Evolutionary conservation across 2,888 invertebrate species (phyloP).

Genomic region (Eilema caniola): DNA sequence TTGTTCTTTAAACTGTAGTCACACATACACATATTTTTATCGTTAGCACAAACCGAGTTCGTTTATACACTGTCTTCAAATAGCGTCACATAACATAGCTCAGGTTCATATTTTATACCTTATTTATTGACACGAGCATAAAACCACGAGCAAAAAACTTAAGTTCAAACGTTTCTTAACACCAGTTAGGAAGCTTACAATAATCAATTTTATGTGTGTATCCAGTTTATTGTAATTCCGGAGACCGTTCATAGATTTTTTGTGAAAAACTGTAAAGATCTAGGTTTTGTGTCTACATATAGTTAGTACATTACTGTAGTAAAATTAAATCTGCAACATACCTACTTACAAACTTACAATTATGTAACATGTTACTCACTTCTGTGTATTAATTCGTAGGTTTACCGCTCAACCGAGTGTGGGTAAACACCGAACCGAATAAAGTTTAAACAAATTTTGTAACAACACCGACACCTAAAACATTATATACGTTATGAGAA

Average conservation of each 20-base stretch:
- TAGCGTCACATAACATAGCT: background rate
- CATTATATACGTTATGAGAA: constrained; percentile 58
- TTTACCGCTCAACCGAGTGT: constrained; percentile 25
- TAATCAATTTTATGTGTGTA: background rate
- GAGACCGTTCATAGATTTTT: background rate
- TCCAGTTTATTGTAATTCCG: background rate
- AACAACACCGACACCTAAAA: constrained; percentile 42
- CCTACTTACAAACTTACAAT: background rate
- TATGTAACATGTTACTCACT: background rate
- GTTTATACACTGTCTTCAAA: background rate
- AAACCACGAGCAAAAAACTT: background rate
- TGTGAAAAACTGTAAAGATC: background rate
- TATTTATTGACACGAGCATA: background rate
- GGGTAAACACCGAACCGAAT: constrained; percentile 37
- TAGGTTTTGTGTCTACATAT: background rate
- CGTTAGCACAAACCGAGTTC: too few relatives aligned
- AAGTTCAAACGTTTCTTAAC: too few relatives aligned
- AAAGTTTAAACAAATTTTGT: constrained; percentile 46
- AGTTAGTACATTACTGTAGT: background rate
- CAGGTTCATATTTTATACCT: background rate
- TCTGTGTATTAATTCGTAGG: background rate
- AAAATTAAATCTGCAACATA: constrained; percentile 1
- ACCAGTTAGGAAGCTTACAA: too few relatives aligned
- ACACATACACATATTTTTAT: too few relatives aligned
- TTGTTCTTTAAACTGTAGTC: too few relatives aligned